Evolutionary conservation across 64 coral and sea anemone genomes (phyloP).

Genomic region (Montipora sp.): DNA sequence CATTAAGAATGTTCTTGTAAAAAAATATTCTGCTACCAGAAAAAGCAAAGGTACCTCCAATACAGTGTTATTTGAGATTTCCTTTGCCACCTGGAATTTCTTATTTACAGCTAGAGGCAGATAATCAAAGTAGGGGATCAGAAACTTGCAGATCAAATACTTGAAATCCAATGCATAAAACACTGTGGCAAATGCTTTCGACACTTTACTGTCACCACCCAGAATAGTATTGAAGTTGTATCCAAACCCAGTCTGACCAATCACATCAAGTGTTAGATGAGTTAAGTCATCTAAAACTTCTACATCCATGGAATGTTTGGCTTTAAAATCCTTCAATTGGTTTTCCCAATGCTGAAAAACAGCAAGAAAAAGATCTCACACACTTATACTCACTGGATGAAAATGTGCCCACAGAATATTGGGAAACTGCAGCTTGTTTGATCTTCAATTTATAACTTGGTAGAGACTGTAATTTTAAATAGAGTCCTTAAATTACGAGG

Average conservation of each 20-base stretch:
- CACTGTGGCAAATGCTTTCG: slow-evolving; percentile 43
- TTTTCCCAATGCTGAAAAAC: background rate
- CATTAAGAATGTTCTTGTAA: too few relatives aligned
- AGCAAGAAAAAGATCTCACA: background rate
- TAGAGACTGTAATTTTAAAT: too few relatives aligned
- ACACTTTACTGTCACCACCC: slow-evolving; percentile 35
- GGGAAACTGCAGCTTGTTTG: background rate
- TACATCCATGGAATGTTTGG: background rate
- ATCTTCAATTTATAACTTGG: background rate
- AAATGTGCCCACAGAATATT: too few relatives aligned
- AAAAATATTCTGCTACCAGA: too few relatives aligned
- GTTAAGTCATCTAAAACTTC: slow-evolving; percentile 32
- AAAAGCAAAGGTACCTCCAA: slow-evolving; percentile 47
- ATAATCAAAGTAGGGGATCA: slow-evolving; percentile 64
- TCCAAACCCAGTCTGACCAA: slow-evolving; percentile 77
- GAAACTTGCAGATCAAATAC: slow-evolving; percentile 39
- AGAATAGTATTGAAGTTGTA: slow-evolving; percentile 68
- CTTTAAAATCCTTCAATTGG: background rate
- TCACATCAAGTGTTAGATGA: slow-evolving; percentile 59
- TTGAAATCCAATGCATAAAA: slow-evolving; percentile 49
- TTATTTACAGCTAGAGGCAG: slow-evolving; percentile 42
- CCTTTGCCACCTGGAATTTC: slow-evolving; percentile 36
- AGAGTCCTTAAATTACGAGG: too few relatives aligned
- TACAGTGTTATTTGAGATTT: slow-evolving; percentile 61
- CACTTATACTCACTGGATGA: too few relatives aligned